These are phyloP conservation scores for Drosophila lacicola DNA, from an alignment of 2,888 invertebrate species.

Conservation along the genomic window DNA sequence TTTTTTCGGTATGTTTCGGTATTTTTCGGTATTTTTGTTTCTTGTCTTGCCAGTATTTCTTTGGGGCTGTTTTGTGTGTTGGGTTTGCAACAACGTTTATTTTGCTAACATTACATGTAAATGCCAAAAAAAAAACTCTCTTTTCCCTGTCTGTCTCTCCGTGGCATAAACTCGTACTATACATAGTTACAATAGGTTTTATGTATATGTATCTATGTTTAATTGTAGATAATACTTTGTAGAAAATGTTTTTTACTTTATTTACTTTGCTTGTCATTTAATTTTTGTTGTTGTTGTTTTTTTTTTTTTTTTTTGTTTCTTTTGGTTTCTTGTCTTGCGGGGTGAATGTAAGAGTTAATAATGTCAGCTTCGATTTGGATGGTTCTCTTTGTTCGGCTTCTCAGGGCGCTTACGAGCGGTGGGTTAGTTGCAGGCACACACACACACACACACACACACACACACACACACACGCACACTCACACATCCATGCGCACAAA, in stretches of 20 bases:
- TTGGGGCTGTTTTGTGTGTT: background rate
- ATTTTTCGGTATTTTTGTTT: slow-evolving; percentile 20
- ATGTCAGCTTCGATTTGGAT: slow-evolving; percentile 77
- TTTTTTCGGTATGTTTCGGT: slow-evolving; percentile 8
- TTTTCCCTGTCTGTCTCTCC: background rate
- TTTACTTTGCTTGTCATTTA: slow-evolving; percentile 14
- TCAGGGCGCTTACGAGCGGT: slow-evolving; percentile 16
- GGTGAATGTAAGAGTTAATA: slow-evolving; percentile 80
- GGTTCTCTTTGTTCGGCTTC: slow-evolving; percentile 20
- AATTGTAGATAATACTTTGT: slow-evolving; percentile 63
- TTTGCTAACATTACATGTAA: slow-evolving; percentile 45
- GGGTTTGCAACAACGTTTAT: slow-evolving; percentile 38
- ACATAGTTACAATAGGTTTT: slow-evolving; percentile 24
- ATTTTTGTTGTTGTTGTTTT: background rate
- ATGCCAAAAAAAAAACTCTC: slow-evolving; percentile 26
- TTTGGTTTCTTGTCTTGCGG: slow-evolving; percentile 55
- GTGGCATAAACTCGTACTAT: slow-evolving; percentile 19
- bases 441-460: too few relatives aligned
- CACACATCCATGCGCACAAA: background rate
- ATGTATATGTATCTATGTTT: slow-evolving; percentile 12
- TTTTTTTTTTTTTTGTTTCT: background rate
- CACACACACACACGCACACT: too few relatives aligned
- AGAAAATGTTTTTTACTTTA: slow-evolving; percentile 52
- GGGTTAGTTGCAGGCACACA: slow-evolving; percentile 15
- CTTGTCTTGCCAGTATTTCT: slow-evolving; percentile 4